Evolutionary conservation across 1,140 invertebrate species (phyloP).

Genomic region (Battus philenor): DNA sequence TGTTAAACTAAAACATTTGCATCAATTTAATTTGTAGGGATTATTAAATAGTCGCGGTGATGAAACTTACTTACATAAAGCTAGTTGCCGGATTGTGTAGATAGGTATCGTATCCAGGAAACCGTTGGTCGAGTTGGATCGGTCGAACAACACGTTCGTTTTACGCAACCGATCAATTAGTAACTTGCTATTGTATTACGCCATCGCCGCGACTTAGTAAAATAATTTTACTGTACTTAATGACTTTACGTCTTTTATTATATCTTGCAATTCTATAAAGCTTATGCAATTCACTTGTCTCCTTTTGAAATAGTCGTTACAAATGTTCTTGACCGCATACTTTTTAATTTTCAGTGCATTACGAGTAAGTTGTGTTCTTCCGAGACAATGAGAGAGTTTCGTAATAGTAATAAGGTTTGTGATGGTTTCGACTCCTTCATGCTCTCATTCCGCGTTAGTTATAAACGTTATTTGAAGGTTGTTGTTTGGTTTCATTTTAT

Average conservation of each 20-base stretch:
- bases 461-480: too few species aligned
- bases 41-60: constrained; percentile 38
- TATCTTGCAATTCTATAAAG: neutral
- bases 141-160: constrained; percentile 40
- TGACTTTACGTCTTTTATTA: constrained; percentile 1
- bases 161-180: constrained; percentile 73
- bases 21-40: constrained; percentile 31
- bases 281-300: neutral
- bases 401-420: constrained; percentile 31
- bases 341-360: constrained; percentile 18
- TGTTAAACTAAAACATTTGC: constrained; percentile 29
- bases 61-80: constrained; percentile 31
- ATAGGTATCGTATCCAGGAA: constrained; percentile 61
- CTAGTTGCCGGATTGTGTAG: constrained; percentile 30
- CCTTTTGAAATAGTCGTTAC: neutral
- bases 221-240: constrained; percentile 3
- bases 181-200: constrained; percentile 60
- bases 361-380: constrained; percentile 13
- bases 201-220: constrained; percentile 15
- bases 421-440: constrained; percentile 24
- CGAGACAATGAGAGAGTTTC: constrained; percentile 19
- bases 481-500: too few species aligned
- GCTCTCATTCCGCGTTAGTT: constrained; percentile 26
- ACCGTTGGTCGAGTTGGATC: constrained; percentile 45
- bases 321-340: constrained; percentile 26